Conservation (phyloP, 2,888 invertebrate species). For the Mycalesis mineus region DNA sequence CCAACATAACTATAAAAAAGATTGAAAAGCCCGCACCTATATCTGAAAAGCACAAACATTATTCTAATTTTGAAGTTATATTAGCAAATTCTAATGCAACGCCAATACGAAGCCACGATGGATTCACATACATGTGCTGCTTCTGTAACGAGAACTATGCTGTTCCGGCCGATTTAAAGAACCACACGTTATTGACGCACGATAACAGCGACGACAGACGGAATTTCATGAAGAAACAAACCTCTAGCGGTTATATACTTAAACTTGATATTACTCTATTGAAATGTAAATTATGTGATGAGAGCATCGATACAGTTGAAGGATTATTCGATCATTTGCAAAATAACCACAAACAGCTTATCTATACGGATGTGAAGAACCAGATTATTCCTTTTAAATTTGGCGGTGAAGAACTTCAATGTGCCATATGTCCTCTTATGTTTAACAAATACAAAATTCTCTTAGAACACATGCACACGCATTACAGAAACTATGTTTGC, state of each 20-base stretch:
- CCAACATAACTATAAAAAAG: constrained; percentile 6
- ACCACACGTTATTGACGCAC: neutral
- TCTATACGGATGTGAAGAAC: neutral
- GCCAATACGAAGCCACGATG: constrained; percentile 1
- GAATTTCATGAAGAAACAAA: neutral
- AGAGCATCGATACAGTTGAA: neutral
- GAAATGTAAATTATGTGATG: constrained; percentile 1
- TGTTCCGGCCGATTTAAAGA: constrained; percentile 2
- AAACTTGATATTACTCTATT: constrained; percentile 5
- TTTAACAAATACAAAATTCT: constrained; percentile 34
- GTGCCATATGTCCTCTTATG: constrained; percentile 29
- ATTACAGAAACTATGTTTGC: constrained; percentile 45
- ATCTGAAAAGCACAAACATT: neutral
- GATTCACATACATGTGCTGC: constrained; percentile 2
- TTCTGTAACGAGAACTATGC: constrained; percentile 5
- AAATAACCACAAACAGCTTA: neutral
- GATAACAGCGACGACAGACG: neutral
- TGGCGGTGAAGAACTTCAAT: constrained; percentile 29
- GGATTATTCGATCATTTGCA: constrained; percentile 2
- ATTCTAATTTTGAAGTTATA: constrained; percentile 1
- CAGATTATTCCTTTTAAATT: constrained; percentile 40
- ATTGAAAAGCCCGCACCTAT: neutral
- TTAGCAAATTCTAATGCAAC: neutral
- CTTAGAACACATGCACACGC: constrained; percentile 45
- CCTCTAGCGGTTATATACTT: neutral